phyloP scores from a whole-genome alignment of 2,888 invertebrate genomes.

The Thymelicus lineola region DNA sequence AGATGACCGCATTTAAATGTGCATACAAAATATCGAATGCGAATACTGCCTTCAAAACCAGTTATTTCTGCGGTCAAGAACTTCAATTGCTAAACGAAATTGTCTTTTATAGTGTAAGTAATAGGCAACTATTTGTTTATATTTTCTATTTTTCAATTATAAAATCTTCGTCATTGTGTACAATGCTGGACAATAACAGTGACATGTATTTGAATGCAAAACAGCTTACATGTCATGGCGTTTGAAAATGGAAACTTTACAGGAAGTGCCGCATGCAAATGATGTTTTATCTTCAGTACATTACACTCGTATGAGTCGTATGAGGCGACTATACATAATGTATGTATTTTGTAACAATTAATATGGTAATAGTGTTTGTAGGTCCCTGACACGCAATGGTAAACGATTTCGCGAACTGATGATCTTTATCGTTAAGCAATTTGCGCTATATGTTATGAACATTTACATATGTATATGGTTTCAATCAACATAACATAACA shows the following conservation, averaged over 20 bases:
- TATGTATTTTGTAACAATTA: slow-evolving; percentile 16
- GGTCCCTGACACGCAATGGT: slow-evolving; percentile 5
- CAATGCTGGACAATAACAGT: slow-evolving; percentile 76
- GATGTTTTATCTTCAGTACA: slow-evolving; percentile 32
- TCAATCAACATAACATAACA: too few species aligned
- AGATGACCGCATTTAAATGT: slow-evolving; percentile 82
- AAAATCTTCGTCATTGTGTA: slow-evolving; percentile 48
- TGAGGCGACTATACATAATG: slow-evolving; percentile 11
- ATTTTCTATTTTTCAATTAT: slow-evolving; percentile 27
- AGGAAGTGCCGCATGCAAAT: slow-evolving; percentile 69
- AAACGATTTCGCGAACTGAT: slow-evolving; percentile 41
- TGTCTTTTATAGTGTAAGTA: slow-evolving; percentile 39
- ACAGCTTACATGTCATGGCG: slow-evolving; percentile 74
- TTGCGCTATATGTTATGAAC: not conserved
- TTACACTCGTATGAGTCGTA: slow-evolving; percentile 30
- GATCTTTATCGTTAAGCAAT: not conserved
- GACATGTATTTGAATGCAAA: slow-evolving; percentile 80
- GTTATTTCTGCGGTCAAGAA: slow-evolving; percentile 46
- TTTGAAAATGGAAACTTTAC: slow-evolving; percentile 70
- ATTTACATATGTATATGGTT: too few species aligned
- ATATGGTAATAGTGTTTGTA: slow-evolving; percentile 7
- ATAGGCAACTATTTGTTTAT: slow-evolving; percentile 41
- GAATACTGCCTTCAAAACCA: slow-evolving; percentile 63
- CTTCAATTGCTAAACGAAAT: slow-evolving; percentile 46
- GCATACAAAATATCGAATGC: slow-evolving; percentile 81